Evolutionary conservation across 2,888 invertebrate genomes (phyloP).

Genomic region (Ceraclea dissimilis): DNA sequence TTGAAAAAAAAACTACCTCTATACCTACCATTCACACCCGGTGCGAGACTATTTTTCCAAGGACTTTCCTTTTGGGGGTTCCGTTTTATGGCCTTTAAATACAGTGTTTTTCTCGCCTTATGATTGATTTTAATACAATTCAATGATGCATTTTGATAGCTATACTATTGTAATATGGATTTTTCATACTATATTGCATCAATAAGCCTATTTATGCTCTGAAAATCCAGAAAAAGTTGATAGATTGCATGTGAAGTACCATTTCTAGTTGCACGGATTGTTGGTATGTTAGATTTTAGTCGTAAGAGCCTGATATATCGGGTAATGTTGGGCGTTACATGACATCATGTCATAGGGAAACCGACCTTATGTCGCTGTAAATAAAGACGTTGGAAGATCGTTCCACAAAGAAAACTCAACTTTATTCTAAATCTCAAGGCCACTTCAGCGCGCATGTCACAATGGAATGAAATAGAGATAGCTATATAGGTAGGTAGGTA

Average conservation of each 20-base stretch:
- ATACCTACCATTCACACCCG: constrained; percentile 37
- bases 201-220: neutral
- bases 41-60: constrained; percentile 34
- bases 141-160: too few species aligned
- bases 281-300: constrained; percentile 18
- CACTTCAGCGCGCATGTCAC: constrained; percentile 19
- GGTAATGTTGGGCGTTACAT: constrained; percentile 13
- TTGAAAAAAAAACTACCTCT: constrained; percentile 35
- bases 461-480: constrained; percentile 17
- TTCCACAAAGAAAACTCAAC: constrained; percentile 17
- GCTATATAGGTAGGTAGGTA: constrained; percentile 3
- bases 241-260: constrained; percentile 1
- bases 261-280: constrained; percentile 14
- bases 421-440: constrained; percentile 21
- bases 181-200: neutral
- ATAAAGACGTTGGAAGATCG: constrained; percentile 16
- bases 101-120: neutral
- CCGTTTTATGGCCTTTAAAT: constrained; percentile 19
- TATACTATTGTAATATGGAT: too few species aligned
- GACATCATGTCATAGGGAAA: constrained; percentile 7
- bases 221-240: neutral
- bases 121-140: too few species aligned
- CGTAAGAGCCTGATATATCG: constrained; percentile 18
- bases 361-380: constrained; percentile 14
- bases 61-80: constrained; percentile 33